A percentile compares a stretch with the other conserved stretches of the same genome.
phyloP scores from a whole-genome alignment of 2,888 invertebrate species.

The Tetragnatha montana region DNA sequence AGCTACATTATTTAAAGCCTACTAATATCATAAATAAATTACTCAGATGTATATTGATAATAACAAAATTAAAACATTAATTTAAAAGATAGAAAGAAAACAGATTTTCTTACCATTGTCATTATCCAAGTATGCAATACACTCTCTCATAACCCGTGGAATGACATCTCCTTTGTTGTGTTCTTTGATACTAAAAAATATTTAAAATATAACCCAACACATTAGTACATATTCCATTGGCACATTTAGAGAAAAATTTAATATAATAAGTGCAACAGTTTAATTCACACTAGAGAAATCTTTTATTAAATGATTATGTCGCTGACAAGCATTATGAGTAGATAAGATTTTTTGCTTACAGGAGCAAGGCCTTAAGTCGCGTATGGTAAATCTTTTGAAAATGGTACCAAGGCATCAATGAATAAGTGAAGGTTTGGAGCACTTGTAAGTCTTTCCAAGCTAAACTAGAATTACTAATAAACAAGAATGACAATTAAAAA shows the following conservation, averaged over 20 bases:
- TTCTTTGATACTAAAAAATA: conserved; percentile 83
- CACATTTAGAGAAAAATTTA: neutral
- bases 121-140: conserved; percentile 91
- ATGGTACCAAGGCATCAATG: too few relatives aligned
- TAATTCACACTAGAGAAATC: too few relatives aligned
- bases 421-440: too few relatives aligned
- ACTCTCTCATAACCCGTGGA: conserved; percentile 93
- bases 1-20: too few relatives aligned
- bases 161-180: conserved; percentile 88
- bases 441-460: too few relatives aligned
- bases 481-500: too few relatives aligned
- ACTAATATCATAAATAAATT: neutral
- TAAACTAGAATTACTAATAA: too few relatives aligned
- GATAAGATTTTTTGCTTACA: too few relatives aligned
- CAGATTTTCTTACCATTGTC: conserved; percentile 83
- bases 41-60: neutral
- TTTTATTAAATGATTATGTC: too few relatives aligned
- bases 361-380: too few relatives aligned
- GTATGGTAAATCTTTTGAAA: too few relatives aligned
- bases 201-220: neutral
- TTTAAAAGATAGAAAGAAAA: neutral
- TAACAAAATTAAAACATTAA: neutral
- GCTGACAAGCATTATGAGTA: too few relatives aligned
- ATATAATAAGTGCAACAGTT: neutral
- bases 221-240: neutral